Conservation (phyloP, 2,797 vertebrate genomes). For the Notamacropus eugenii region DNA sequence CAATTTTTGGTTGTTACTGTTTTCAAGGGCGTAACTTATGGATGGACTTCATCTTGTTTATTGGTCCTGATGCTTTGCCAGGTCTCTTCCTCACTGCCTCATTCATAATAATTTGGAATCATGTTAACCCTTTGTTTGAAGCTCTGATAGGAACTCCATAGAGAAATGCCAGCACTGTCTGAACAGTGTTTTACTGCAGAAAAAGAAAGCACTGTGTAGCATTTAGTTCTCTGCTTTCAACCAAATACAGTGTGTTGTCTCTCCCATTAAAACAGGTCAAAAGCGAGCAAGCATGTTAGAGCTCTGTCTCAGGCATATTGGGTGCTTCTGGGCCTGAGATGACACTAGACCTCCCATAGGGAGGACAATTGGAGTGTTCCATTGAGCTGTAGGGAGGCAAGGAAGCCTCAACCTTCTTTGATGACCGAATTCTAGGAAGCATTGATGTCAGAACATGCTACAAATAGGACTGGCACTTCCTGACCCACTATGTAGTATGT, state of each 20-base stretch:
- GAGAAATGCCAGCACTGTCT: constrained; percentile 55
- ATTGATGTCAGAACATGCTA: neutral
- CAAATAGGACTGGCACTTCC: neutral
- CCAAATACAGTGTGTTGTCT: constrained; percentile 65
- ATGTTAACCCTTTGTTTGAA: constrained; percentile 65
- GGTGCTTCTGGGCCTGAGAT: constrained; percentile 17
- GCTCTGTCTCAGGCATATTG: constrained; percentile 25
- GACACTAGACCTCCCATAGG: constrained; percentile 25
- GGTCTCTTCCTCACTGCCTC: constrained; percentile 79
- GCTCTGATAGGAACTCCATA: constrained; percentile 64
- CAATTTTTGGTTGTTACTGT: constrained; percentile 68
- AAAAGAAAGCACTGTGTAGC: constrained; percentile 63
- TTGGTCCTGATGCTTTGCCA: constrained; percentile 83
- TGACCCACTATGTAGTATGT: constrained; percentile 2
- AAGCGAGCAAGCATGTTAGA: constrained; percentile 48
- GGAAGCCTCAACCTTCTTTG: neutral
- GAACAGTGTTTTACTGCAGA: constrained; percentile 55
- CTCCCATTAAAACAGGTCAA: constrained; percentile 60
- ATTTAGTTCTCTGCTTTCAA: constrained; percentile 62
- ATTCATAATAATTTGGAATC: constrained; percentile 77
- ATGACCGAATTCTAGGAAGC: neutral
- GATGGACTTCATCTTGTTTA: constrained; percentile 75
- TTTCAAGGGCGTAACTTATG: constrained; percentile 83
- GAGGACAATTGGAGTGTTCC: neutral
- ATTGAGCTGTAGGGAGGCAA: neutral